Evolutionary conservation across 1,140 invertebrate species (phyloP), one percentile per base, ranked within the genome.

Genomic region (Leguminivora glycinivorella): DNA sequence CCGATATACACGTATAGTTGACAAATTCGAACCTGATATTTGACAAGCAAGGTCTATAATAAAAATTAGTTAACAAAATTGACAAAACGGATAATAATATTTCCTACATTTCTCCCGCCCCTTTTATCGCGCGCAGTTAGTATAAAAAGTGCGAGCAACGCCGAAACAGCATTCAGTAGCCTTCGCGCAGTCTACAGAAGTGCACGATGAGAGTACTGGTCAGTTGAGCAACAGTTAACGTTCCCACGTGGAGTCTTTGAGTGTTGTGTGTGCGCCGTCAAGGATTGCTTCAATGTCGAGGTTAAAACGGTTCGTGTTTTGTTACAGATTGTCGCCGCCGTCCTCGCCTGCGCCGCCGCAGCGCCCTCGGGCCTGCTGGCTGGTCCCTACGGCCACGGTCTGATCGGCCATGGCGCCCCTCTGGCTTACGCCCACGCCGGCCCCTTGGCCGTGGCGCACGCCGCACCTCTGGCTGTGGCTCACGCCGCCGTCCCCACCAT

Each of bases 291-390:
- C 47, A 22, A 22, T 63, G 58, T 17, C 29, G n/a, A 29, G 58
- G 25, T 29, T 29, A 17, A 12, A n/a, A 63, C 70, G 63, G 81
- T 82, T 75, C 58, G 76, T 76, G 70, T 79, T 80, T 75, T 77
- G 84, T 81, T 73, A 56, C 84, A 90, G 87, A 89, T 89, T 81
- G 83, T 90, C 67, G 80, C 77, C 68, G 79, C 85, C 67, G 31
- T 89, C 29, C 25, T 90, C 58, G 88, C 85, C 58, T 86, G 76
- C 75, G 88, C 78, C n/a, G 47, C 75, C n/a, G 85, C 83, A 5
- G 87, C 87, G 29, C 85, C 87, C 1, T 80, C 76, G 22, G 83
- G 86, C 73, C 79, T 89, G 84, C 81, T 85, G 80, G 88, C 84
- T 70, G 81, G 75, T 70, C 79, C 83, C 72, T 88, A 85, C 70